These are phyloP conservation scores for Phyto melanocephala DNA, from an alignment of 2,888 invertebrate genomes.

Conservation along the genomic window DNA sequence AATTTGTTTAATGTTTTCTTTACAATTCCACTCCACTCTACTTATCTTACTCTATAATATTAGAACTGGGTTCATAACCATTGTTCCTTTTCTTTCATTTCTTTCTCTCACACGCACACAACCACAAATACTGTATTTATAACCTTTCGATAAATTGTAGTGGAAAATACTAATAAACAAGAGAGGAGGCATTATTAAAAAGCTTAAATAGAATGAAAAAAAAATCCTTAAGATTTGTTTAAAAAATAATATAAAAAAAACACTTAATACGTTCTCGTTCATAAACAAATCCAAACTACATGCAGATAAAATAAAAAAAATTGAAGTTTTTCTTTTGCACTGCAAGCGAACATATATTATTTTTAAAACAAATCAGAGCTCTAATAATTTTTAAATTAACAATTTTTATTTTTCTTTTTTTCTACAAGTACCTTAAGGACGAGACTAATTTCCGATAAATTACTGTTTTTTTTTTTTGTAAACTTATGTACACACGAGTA, in stretches of 20 bases:
- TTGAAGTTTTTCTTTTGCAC: background rate
- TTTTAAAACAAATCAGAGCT: background rate
- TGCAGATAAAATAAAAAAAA: background rate
- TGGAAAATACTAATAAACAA: background rate
- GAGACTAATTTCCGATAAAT: too few species aligned
- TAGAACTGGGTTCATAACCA: background rate
- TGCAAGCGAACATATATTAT: background rate
- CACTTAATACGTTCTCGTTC: background rate
- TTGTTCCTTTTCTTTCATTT: background rate
- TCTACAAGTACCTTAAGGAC: too few species aligned
- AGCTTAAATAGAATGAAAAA: background rate
- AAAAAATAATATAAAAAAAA: conserved; percentile 9
- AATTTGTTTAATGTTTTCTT: conserved; percentile 18
- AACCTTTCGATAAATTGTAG: background rate
- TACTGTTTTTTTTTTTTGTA: too few species aligned
- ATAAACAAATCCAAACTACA: conserved; percentile 9
- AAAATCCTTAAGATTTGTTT: conserved; percentile 20
- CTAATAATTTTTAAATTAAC: background rate
- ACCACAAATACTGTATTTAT: background rate
- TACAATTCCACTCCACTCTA: background rate
- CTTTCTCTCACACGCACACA: background rate
- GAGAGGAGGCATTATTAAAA: background rate
- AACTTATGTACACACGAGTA: too few species aligned
- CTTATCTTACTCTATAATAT: too few species aligned
- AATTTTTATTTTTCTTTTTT: background rate